Conservation (phyloP, 2,888 invertebrate species). For the Athetis lepigone region DNA sequence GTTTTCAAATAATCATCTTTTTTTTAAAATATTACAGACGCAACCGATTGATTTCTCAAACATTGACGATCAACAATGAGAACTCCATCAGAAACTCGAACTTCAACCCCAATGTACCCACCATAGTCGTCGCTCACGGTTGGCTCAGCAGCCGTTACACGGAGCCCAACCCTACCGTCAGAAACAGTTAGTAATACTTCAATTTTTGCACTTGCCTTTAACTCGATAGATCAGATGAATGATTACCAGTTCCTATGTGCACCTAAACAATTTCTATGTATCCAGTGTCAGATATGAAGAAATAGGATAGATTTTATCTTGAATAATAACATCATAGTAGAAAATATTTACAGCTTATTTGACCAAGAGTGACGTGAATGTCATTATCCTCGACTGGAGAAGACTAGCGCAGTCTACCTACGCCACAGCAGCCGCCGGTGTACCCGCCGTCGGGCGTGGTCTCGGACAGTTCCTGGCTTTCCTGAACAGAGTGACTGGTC, state of each 20-base stretch:
- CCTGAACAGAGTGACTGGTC: constrained; percentile 68
- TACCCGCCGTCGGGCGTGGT: constrained; percentile 74
- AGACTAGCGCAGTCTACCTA: constrained; percentile 68
- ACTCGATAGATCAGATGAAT: too few relatives aligned
- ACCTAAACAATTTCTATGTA: too few relatives aligned
- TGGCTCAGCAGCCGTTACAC: constrained; percentile 74
- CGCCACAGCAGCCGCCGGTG: constrained; percentile 70
- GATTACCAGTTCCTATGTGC: too few relatives aligned
- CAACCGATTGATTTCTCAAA: constrained; percentile 66
- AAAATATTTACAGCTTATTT: constrained; percentile 67
- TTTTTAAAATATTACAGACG: constrained; percentile 59
- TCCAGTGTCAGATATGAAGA: too few relatives aligned
- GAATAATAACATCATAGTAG: neutral
- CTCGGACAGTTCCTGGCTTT: constrained; percentile 79
- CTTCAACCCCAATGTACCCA: constrained; percentile 70
- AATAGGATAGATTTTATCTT: neutral
- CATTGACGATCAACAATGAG: constrained; percentile 67
- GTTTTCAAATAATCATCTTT: too few relatives aligned
- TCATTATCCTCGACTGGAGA: constrained; percentile 80
- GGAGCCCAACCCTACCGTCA: constrained; percentile 71
- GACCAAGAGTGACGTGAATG: constrained; percentile 69
- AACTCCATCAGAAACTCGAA: constrained; percentile 72
- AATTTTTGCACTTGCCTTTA: too few relatives aligned
- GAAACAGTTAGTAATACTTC: constrained; percentile 64
- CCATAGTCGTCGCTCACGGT: constrained; percentile 76